Percentiles rank a stretch among this genome's conserved stretches.
These are phyloP conservation scores for Neolamprologus variostigma DNA, from an alignment of 2,113 vertebrate species.

Conservation along the genomic window DNA sequence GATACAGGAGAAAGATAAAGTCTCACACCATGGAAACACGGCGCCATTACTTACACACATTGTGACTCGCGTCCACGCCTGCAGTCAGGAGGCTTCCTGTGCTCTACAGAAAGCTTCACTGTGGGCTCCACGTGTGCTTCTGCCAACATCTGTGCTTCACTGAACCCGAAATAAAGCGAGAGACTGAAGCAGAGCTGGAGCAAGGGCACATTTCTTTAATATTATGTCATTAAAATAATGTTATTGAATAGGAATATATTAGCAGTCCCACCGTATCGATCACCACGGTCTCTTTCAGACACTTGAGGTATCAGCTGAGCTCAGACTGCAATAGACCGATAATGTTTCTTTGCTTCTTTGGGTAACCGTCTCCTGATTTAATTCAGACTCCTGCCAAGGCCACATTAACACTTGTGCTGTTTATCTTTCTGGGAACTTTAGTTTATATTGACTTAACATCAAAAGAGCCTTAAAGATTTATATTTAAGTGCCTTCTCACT, in stretches of 20 bases:
- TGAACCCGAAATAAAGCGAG: background rate
- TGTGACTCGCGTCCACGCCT: background rate
- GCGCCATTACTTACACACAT: fast-evolving
- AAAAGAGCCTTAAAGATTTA: background rate
- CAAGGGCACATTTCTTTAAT: background rate
- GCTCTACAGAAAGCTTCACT: background rate
- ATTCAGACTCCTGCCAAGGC: background rate
- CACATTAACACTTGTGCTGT: background rate
- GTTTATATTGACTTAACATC: background rate
- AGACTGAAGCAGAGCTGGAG: background rate
- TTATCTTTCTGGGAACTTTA: background rate
- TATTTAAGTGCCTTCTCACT: background rate
- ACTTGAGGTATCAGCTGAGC: background rate
- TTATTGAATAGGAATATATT: background rate
- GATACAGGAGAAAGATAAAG: background rate
- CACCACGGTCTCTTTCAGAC: background rate
- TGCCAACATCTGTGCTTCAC: background rate
- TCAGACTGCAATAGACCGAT: background rate
- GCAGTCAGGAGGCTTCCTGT: background rate
- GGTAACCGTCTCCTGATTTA: background rate
- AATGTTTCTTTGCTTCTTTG: background rate
- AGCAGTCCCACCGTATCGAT: background rate
- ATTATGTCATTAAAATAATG: background rate
- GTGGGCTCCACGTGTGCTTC: background rate
- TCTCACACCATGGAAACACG: fast-evolving